Conservation (phyloP, 2,888 invertebrate species). For the Caradrina clavipalpis region DNA sequence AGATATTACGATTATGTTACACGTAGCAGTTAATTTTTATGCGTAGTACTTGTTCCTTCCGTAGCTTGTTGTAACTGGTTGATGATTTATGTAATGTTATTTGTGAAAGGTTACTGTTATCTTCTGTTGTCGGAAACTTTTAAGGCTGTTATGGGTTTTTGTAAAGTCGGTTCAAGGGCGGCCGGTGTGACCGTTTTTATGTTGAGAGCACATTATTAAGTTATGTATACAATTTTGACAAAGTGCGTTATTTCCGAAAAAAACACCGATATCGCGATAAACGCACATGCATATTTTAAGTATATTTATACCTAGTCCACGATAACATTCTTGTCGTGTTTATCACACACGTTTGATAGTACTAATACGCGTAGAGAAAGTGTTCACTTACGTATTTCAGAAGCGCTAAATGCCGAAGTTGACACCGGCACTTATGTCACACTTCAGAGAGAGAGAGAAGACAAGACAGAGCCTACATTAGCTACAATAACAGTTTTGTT, state of each 20-base stretch:
- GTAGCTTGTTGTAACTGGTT: slow-evolving; percentile 39
- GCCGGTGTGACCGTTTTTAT: slow-evolving; percentile 13
- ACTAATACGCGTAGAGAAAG: slow-evolving; percentile 49
- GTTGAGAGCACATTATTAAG: slow-evolving; percentile 1
- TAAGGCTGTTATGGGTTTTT: slow-evolving; percentile 19
- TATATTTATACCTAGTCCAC: slow-evolving; percentile 18
- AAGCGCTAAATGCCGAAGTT: slow-evolving; percentile 42
- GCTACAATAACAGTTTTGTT: not conserved
- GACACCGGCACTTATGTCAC: slow-evolving; percentile 24
- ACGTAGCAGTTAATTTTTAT: slow-evolving; percentile 66
- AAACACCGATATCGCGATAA: not conserved
- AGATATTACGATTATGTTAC: slow-evolving; percentile 63
- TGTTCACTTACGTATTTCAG: slow-evolving; percentile 41
- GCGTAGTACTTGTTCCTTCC: slow-evolving; percentile 38
- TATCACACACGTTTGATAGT: slow-evolving; percentile 5
- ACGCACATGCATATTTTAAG: not conserved
- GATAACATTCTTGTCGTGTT: slow-evolving; percentile 13
- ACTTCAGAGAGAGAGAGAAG: not conserved
- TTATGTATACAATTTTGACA: too few relatives aligned
- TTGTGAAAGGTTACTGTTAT: slow-evolving; percentile 24
- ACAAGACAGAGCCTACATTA: not conserved
- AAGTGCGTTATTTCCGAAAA: not conserved
- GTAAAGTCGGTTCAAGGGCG: slow-evolving; percentile 29
- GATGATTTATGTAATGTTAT: slow-evolving; percentile 40
- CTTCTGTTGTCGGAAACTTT: slow-evolving; percentile 32